Base-by-base conservation (phyloP, 2,888 invertebrate genomes). In the Oligia fasciuncula region DNA sequence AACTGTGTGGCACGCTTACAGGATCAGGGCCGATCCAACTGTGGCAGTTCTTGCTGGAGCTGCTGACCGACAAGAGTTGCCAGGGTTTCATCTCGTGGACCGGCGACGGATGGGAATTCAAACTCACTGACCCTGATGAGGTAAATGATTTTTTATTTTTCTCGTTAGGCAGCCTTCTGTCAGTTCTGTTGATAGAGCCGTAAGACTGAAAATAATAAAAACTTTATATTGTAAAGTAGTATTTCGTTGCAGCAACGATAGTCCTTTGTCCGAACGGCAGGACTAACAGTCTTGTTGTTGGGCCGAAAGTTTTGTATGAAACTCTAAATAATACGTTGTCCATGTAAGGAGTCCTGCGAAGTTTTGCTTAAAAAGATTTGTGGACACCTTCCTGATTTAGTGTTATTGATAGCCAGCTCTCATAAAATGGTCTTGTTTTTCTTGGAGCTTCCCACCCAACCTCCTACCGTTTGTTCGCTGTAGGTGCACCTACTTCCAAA, bases 61-160 rank as follows among this genome's bases (percentile, higher is more conserved):
- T 99, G 87, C 97, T 99, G 90, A 99, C 99, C 87, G 99, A 99
- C 97, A 99, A 99, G 96, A 98, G 98, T 90, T 99, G 99, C 97
- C 99, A 99, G 95, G 98, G 98, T 76, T 99, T 99, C 97, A 99
- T 99, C 93, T 99, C 99, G 86, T 99, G 99, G 99, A 99, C 99
- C 51, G 99, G 99, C 35, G 99, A 99, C 93, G 99, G 99, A 80
- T 99, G 99, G 99, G 99, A 99, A 96, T 99, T 99, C 97, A 99
- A 99, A 94, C 97, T 99, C 79, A 99, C 99, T 63, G 99, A 99
- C 96, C 99, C 99, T 0, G 99, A 99, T 96, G 99, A 99, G 97
- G 99, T 99, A 85, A 90, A 40, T n/a, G 17, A 19, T n/a, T 17
- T 40, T 54, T 51, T n/a, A 60, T 60, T 35, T n/a, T 71, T 19